Percentiles rank a stretch among this genome's conserved stretches.
phyloP scores from a whole-genome alignment of 2,113 vertebrate genomes.

The Heterotis niloticus region DNA sequence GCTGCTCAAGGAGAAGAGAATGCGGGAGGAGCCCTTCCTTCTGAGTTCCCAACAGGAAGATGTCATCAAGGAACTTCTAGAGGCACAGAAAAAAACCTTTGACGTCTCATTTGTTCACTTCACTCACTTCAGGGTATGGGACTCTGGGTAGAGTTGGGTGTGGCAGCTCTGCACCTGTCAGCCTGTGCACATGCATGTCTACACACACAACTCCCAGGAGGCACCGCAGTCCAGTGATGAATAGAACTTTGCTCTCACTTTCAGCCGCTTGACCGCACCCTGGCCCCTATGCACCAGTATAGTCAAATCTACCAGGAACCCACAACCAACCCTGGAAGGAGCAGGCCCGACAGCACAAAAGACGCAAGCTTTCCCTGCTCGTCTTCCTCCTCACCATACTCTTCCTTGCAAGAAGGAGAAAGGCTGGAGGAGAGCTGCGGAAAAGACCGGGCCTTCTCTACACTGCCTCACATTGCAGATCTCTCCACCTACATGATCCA shows the following conservation, averaged over 20 bases:
- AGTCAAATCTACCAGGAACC: background rate
- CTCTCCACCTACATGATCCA: conserved; percentile 67
- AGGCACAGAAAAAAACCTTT: conserved; percentile 58
- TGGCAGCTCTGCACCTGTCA: background rate
- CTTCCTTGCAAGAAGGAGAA: background rate
- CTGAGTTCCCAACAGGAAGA: conserved; percentile 55
- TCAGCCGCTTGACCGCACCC: conserved; percentile 44
- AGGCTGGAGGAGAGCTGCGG: too few relatives aligned
- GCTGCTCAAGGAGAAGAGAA: conserved; percentile 56
- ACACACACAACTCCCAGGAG: too few relatives aligned
- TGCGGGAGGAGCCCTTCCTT: conserved; percentile 11
- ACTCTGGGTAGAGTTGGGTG: background rate
- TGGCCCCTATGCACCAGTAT: conserved; percentile 11
- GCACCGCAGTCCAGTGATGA: too few relatives aligned
- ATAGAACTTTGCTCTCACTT: background rate
- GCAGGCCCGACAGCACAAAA: background rate
- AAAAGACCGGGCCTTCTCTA: conserved; percentile 40
- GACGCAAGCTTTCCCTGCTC: background rate
- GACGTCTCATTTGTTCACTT: conserved; percentile 59
- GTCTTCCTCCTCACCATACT: background rate
- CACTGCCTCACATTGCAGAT: conserved; percentile 64
- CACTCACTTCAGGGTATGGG: conserved; percentile 60
- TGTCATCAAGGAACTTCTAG: conserved; percentile 55
- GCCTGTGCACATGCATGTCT: background rate
- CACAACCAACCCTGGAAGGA: too few relatives aligned